Evolutionary conservation across 1,140 invertebrate species (phyloP), one percentile per base, ranked within the genome.

Genomic region (Pogonomyrmex californicus): DNA sequence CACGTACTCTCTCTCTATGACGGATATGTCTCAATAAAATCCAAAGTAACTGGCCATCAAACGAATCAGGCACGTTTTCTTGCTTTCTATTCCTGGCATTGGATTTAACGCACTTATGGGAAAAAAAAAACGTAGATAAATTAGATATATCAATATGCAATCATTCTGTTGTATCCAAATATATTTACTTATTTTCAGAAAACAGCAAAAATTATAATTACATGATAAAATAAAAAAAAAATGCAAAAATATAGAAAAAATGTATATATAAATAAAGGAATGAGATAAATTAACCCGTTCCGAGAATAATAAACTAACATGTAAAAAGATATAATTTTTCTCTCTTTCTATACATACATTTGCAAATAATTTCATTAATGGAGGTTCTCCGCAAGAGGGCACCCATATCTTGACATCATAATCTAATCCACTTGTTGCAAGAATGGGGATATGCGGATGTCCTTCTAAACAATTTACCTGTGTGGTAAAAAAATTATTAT

Each of bases 331-430:
- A 44, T 14, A 0, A 49, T 88, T 56, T 65, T 30, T 76, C 36
- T 76, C 30, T 65, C 30, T 76, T 36, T 76, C 30, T 76, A 49
- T 66, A 90, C 90, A 91, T 94, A 97, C 96, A 81, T 91, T 92
- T 91, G 94, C 94, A n/a, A 97, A 92, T 36, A 95, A 94, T 7
- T 93, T 91, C 73, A 96, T 88, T 47, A 92, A 79, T 1, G 96
- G 96, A 4, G 96, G 96, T 54, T 96, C 95, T 85, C 97, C 96
- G 86, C 96, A 95, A 0, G 96, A 97, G 5, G 99, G 98, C 30
- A 98, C 96, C 98, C 99, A 99, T 65, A 99, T 97, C 96, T 99
- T 99, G 3, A 99, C 97, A 94, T 99, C 98, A 91, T 97, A 97
- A 95, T 99, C 99, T 4, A 99, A 95, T 3, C 99, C 98, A 95